These are phyloP conservation scores for Brachionus koreanus DNA, from an alignment of 1,140 invertebrate genomes.

Conservation along the genomic window DNA sequence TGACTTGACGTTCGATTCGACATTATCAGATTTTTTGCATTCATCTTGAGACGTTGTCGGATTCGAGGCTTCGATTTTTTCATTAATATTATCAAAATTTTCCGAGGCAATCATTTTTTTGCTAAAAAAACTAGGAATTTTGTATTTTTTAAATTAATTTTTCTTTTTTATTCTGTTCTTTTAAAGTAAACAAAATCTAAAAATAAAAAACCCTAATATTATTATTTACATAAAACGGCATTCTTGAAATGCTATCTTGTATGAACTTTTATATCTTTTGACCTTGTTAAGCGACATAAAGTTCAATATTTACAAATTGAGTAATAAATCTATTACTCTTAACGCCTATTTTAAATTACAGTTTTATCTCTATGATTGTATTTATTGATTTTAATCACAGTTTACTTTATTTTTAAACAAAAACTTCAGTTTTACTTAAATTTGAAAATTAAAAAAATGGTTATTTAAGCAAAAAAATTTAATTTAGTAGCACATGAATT, in stretches of 20 bases:
- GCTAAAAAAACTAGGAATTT: neutral
- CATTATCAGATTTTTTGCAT: neutral
- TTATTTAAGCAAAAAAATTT: neutral
- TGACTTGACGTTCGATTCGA: neutral
- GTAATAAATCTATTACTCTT: neutral
- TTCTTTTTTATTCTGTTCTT: constrained; percentile 7
- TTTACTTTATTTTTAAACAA: too few relatives aligned
- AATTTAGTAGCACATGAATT: neutral
- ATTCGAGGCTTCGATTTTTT: neutral
- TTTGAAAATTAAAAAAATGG: neutral
- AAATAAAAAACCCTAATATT: neutral
- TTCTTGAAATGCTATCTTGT: neutral
- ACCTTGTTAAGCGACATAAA: neutral
- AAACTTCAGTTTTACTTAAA: neutral
- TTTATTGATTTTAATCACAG: too few relatives aligned
- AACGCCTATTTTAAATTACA: neutral
- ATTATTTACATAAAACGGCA: neutral
- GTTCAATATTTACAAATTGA: neutral
- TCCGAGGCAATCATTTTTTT: constrained; percentile 26
- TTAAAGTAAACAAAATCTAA: constrained; percentile 11
- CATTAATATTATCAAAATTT: neutral
- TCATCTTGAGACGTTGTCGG: neutral
- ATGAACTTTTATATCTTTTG: constrained; percentile 3
- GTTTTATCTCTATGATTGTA: neutral
- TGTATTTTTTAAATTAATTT: neutral